Evolutionary conservation across 53 echinoderm and acorn worm species (phyloP), one percentile per base, ranked within the genome.

Genomic region (Stichopus horrens): DNA sequence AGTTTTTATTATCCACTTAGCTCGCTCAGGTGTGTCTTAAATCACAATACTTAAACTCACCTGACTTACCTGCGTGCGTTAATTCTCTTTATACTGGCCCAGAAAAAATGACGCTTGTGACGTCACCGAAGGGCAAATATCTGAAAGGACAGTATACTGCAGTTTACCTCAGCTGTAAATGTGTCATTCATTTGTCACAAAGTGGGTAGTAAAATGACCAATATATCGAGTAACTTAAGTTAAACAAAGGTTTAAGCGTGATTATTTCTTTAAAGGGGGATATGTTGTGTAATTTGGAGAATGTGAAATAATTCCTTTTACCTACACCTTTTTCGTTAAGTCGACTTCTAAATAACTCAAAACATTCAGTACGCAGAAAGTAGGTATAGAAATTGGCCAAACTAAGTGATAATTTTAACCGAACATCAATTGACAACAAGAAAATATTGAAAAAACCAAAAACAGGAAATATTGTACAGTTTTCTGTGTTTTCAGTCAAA

Each of bases 181-280:
- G 57, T 81, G 81, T 81, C 81, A 81, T 37, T 37, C 37, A 37
- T 58, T 56, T 81, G 81, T 81, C 81, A 81, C 81, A 81, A 81
- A 81, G 81, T 81, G 81, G 81, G 81, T 22, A 81, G 19, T 81
- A 81, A 81, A 81, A 21, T 81, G 81, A 19, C 57, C 55, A 18
- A 81, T 81, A 81, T 81, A 81, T 81, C 81, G 57, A 81, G 81
- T 81, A 56, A 81, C 81, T 58, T 21, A 81, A 81, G 58, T 81
- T 71, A 71, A 71, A 71, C 71, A 71, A n/a, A 18, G 71, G 71
- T 71, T 71, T 71, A 71, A 18, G 19, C 5, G 18, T 20, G 71
- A 71, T 71, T 71, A 71, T 71, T 71, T 20, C 71, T 16, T 71
- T 71, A 71, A 13, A 16, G n/a, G 71, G 6, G 6, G 71, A 37